phyloP scores from a whole-genome alignment of 2,113 vertebrate species.

The Centropus unirufus region DNA sequence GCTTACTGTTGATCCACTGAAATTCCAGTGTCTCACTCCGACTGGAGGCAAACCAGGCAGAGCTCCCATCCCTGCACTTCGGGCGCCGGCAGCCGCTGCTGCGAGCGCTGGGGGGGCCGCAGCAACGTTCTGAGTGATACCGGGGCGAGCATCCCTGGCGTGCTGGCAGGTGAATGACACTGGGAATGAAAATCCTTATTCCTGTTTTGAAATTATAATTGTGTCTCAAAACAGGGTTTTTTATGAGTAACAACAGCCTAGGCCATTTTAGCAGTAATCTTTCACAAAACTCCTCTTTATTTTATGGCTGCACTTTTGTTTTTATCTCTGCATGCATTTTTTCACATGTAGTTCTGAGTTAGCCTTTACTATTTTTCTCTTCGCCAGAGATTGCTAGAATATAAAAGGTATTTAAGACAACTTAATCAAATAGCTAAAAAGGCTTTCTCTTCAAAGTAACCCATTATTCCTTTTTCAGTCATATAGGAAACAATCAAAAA shows the following conservation, averaged over 20 bases:
- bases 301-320: not conserved
- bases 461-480: constrained; percentile 1
- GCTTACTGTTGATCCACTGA: not conserved
- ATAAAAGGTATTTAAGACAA: constrained; percentile 43
- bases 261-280: not conserved
- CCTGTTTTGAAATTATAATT: not conserved
- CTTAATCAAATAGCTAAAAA: constrained; percentile 48
- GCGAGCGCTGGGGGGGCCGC: accelerated
- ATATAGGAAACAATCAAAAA: constrained; percentile 29
- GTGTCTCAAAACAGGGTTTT: not conserved
- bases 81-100: not conserved
- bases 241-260: not conserved
- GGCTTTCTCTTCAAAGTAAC: not conserved
- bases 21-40: not conserved
- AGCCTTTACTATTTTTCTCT: not conserved
- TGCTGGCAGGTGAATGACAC: not conserved
- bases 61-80: not conserved
- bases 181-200: not conserved
- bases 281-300: not conserved
- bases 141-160: accelerated
- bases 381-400: not conserved
- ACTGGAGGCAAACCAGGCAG: not conserved
- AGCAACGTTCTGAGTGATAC: accelerated
- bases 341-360: not conserved
- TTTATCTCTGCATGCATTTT: not conserved